Base-by-base conservation (phyloP, 2,113 vertebrate genomes). In the Nesogale talazaci region DNA sequence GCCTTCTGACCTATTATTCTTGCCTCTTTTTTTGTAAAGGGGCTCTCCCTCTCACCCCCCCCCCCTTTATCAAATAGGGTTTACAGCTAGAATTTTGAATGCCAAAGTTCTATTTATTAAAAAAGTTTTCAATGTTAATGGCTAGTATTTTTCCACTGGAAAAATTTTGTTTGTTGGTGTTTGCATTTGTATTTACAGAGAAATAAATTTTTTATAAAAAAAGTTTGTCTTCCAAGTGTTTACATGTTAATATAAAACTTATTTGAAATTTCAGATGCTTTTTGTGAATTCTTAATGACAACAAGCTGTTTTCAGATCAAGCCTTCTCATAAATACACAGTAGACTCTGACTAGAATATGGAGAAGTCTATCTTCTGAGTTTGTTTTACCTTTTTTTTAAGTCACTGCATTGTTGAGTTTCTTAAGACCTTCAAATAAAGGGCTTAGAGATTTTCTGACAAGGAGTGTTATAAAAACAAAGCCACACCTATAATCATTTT, bases 41-140 rank as follows among this genome's bases (percentile, higher is more conserved):
- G 93, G 93, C 96, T 97, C 98, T 97, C 97, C 97, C 97, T 97
- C 70, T 77, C 94, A 95, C 94, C 97, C 96, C 97, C 95, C 97
- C 97, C 98, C 97, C 98, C 97, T 98, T 98, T 97, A 52, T 52
- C 46, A 97, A 98, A 98, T 98, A 98, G 98, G 97, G 97, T 99
- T 99, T 98, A 98, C 98, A 99, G 98, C 98, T 99, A 98, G 98
- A 98, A 98, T 99, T 99, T 99, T 98, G 98, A 98, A 99, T 98
- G 98, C 99, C 99, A 99, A 99, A 99, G 98, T 98, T 99, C 98
- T 99, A 99, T 99, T 99, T 99, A 99, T 99, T 98, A 97, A 97
- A 97, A 97, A 98, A 98, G 98, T 98, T 98, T 98, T 98, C 97
- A 97, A 97, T 98, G 98, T 98, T 98, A 98, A 98, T 97, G 94